Evolutionary conservation across 1,140 invertebrate genomes (phyloP).

Genomic region (Ostrea edulis): DNA sequence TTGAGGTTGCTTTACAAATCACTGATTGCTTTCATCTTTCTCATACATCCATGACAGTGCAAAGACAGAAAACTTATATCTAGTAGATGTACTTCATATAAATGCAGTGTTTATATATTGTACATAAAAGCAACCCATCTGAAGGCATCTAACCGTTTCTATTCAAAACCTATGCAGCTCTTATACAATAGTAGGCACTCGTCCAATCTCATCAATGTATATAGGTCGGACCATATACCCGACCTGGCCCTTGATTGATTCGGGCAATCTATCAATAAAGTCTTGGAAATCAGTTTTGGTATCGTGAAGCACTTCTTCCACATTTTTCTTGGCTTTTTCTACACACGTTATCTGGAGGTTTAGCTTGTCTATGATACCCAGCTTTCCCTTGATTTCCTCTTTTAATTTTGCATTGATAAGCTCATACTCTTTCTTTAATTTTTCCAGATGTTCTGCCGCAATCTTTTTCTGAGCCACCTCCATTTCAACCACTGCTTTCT

Average conservation of each 20-base stretch:
- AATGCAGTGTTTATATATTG: background rate
- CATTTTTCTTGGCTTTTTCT: slow-evolving; percentile 60
- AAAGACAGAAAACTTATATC: background rate
- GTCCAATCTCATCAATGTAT: slow-evolving; percentile 64
- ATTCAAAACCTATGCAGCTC: background rate
- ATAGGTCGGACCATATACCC: slow-evolving; percentile 62
- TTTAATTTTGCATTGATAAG: slow-evolving; percentile 52
- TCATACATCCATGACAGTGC: background rate
- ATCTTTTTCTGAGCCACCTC: slow-evolving; percentile 59
- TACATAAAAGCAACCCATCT: background rate
- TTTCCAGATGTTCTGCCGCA: slow-evolving; percentile 54
- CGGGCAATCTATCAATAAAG: slow-evolving; percentile 64
- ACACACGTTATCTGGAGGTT: slow-evolving; percentile 48
- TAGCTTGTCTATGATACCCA: slow-evolving; percentile 54
- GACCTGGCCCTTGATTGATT: slow-evolving; percentile 58
- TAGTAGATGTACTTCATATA: background rate
- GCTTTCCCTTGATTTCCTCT: slow-evolving; percentile 55
- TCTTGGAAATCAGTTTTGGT: slow-evolving; percentile 65
- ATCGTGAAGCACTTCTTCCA: slow-evolving; percentile 60
- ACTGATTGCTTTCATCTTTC: background rate
- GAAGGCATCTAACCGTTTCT: background rate
- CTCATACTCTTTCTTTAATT: slow-evolving; percentile 55
- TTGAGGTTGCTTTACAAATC: too few relatives aligned
- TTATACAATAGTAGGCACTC: slow-evolving; percentile 41
- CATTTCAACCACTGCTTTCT: slow-evolving; percentile 57